Percentiles rank a stretch among this genome's conserved stretches.
Evolutionary conservation across 2,888 invertebrate species (phyloP).

Genomic region (Vesta saturnalis): DNA sequence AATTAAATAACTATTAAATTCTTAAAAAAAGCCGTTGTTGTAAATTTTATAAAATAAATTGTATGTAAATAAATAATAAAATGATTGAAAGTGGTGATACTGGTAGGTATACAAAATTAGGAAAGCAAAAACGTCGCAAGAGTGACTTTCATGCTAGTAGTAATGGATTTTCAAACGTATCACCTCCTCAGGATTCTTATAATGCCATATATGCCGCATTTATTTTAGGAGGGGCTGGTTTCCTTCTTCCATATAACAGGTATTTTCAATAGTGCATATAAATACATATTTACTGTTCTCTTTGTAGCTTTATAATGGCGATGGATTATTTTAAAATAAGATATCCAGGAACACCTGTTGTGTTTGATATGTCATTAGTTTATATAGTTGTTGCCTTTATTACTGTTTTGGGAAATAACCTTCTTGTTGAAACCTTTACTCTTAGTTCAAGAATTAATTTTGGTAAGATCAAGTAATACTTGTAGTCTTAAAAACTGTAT

Average conservation of each 20-base stretch:
- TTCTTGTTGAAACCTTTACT: slow-evolving; percentile 83
- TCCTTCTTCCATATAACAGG: slow-evolving; percentile 93
- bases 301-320: slow-evolving; percentile 87
- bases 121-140: slow-evolving; percentile 50
- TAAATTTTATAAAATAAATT: not conserved
- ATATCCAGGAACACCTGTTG: slow-evolving; percentile 85
- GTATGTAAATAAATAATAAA: slow-evolving; percentile 11
- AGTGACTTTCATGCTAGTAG: slow-evolving; percentile 57
- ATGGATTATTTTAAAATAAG: slow-evolving; percentile 90
- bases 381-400: slow-evolving; percentile 91
- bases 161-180: slow-evolving; percentile 67
- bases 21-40: not conserved
- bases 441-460: slow-evolving; percentile 87
- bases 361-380: slow-evolving; percentile 92
- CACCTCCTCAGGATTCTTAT: slow-evolving; percentile 76
- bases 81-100: slow-evolving; percentile 55
- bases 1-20: not conserved
- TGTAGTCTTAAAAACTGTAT: not conserved
- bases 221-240: slow-evolving; percentile 87
- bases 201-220: slow-evolving; percentile 79
- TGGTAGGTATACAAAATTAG: slow-evolving; percentile 57
- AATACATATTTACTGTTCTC: slow-evolving; percentile 8
- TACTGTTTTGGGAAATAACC: slow-evolving; percentile 86
- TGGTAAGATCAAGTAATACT: slow-evolving; percentile 65
- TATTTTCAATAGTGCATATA: slow-evolving; percentile 54